phyloP scores from a whole-genome alignment of 23 tunicate species.

The Clavelina lepadiformis region DNA sequence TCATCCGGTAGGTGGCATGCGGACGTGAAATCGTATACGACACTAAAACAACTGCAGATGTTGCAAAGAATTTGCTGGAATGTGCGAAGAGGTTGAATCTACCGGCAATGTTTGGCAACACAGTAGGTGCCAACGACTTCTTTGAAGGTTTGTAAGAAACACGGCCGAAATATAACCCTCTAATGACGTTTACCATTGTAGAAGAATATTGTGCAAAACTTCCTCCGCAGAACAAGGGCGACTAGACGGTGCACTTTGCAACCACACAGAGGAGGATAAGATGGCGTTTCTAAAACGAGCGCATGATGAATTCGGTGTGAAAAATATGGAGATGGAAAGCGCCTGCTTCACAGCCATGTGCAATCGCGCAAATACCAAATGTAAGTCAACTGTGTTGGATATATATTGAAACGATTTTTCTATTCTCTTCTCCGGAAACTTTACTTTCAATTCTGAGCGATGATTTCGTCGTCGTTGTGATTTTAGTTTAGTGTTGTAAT shows the following conservation, averaged over 20 bases:
- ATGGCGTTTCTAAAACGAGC: constrained; percentile 41
- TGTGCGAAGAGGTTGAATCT: constrained; percentile 18
- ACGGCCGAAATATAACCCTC: too few species aligned
- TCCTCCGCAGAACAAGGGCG: constrained; percentile 69
- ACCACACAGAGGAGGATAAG: constrained; percentile 53
- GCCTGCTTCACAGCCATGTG: constrained; percentile 59
- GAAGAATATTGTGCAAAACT: too few species aligned
- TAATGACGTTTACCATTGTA: too few species aligned
- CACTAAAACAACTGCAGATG: constrained; percentile 14
- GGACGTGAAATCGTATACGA: constrained; percentile 33
- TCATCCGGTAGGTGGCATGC: constrained; percentile 45
- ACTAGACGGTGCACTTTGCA: constrained; percentile 93
- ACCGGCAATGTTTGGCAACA: constrained; percentile 61
- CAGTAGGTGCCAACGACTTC: constrained; percentile 74
- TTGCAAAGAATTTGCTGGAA: constrained; percentile 5
- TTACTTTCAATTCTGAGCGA: too few species aligned
- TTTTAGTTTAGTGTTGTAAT: too few species aligned
- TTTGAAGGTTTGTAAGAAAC: constrained; percentile 93
- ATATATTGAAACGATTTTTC: too few species aligned
- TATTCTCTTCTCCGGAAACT: too few species aligned
- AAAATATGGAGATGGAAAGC: constrained; percentile 96
- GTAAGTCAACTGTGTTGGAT: too few species aligned
- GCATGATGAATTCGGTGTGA: constrained; percentile 54
- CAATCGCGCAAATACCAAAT: constrained; percentile 42
- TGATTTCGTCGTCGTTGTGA: too few species aligned